Evolutionary conservation across 2,113 vertebrate genomes (phyloP).

Genomic region (Hippocampus barbouri): DNA sequence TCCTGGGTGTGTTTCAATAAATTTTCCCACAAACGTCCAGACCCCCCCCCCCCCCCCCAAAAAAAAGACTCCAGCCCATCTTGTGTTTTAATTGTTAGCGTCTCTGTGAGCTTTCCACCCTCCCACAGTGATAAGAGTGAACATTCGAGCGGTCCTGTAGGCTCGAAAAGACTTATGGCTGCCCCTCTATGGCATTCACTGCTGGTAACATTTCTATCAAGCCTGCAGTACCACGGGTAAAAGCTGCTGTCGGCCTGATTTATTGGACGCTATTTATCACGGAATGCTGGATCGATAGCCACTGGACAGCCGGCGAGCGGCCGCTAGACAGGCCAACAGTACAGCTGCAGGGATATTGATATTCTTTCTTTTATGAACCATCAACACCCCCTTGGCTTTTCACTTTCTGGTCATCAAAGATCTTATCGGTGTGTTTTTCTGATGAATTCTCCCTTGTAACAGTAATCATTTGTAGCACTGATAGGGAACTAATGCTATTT

Average conservation of each 20-base stretch:
- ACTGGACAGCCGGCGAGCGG: conserved; percentile 8
- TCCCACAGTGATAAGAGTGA: conserved; percentile 15
- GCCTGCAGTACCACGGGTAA: conserved; percentile 24
- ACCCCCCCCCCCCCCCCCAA: conserved; percentile 1
- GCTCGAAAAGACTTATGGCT: conserved; percentile 41
- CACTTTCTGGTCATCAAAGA: not conserved
- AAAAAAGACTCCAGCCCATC: conserved; percentile 13
- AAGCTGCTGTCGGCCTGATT: conserved; percentile 43
- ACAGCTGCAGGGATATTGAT: not conserved
- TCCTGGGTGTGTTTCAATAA: conserved; percentile 33
- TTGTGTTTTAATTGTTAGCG: conserved; percentile 34
- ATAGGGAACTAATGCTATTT: conserved; percentile 14
- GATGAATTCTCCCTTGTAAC: conserved; percentile 19
- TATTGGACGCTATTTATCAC: conserved; percentile 50
- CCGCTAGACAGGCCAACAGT: conserved; percentile 3
- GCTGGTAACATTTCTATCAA: conserved; percentile 42
- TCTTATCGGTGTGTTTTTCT: not conserved
- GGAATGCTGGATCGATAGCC: conserved; percentile 36
- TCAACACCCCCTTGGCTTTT: not conserved
- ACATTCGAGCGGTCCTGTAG: conserved; percentile 7
- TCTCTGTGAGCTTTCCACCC: conserved; percentile 9
- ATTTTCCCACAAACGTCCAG: conserved; percentile 21
- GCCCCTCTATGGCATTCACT: conserved; percentile 35
- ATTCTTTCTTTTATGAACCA: conserved; percentile 3
- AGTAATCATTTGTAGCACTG: conserved; percentile 10